Conservation (phyloP, 2,113 vertebrate species). For the Erpornis zantholeuca region DNA sequence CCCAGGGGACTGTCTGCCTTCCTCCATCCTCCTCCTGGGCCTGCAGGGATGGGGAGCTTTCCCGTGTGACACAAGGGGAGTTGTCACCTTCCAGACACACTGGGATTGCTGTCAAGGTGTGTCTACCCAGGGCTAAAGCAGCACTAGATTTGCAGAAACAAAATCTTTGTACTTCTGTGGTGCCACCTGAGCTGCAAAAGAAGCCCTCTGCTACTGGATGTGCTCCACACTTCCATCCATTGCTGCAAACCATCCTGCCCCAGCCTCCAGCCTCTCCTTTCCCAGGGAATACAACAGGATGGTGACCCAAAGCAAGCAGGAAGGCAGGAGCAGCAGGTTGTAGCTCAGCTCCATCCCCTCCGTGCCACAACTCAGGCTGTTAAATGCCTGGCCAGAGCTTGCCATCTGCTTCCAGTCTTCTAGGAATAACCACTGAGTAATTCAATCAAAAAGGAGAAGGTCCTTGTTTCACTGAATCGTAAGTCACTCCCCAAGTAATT, state of each 20-base stretch:
- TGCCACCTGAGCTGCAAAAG: background rate
- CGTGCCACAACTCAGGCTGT: conserved; percentile 46
- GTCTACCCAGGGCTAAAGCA: background rate
- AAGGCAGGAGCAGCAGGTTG: background rate
- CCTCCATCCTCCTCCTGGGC: accelerated
- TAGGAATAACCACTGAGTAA: conserved; percentile 57
- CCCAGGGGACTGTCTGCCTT: background rate
- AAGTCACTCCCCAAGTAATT: conserved; percentile 68
- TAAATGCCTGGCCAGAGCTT: conserved; percentile 58
- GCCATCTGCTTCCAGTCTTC: conserved; percentile 72
- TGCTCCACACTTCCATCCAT: background rate
- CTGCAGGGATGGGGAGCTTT: background rate
- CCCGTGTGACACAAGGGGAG: background rate
- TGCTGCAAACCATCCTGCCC: background rate
- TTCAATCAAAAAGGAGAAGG: conserved; percentile 62
- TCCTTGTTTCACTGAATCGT: conserved; percentile 48
- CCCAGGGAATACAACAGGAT: background rate
- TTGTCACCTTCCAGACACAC: background rate
- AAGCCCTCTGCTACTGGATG: background rate
- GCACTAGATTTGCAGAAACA: background rate
- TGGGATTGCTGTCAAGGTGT: background rate
- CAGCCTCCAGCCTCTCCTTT: background rate
- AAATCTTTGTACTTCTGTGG: background rate
- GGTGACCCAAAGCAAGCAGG: background rate
- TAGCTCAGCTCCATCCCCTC: background rate